phyloP scores from a whole-genome alignment of 1,140 invertebrate genomes.

The Dreissena rostriformis region DNA sequence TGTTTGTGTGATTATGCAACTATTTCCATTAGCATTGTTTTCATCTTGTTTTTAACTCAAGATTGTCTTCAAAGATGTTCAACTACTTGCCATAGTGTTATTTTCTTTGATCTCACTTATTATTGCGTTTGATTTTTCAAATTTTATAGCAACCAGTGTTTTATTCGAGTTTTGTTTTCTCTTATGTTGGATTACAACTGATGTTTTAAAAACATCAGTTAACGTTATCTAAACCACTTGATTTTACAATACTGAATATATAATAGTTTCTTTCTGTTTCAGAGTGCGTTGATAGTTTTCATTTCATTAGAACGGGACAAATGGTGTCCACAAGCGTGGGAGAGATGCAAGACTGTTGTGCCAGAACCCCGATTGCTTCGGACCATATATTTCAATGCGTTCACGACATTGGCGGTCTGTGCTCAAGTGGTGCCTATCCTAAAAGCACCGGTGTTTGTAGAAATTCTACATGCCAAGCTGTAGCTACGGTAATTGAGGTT shows the following conservation, averaged over 20 bases:
- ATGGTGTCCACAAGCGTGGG: constrained; percentile 42
- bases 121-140: no score
- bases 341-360: constrained; percentile 62
- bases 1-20: neutral
- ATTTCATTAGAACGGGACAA: constrained; percentile 48
- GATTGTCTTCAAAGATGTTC: no score
- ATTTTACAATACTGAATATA: neutral
- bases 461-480: constrained; percentile 16
- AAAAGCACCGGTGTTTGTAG: constrained; percentile 7
- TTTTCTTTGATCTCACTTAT: no score
- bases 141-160: no score
- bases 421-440: constrained; percentile 25
- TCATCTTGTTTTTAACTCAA: no score
- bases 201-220: neutral
- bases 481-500: constrained; percentile 2
- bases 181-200: neutral
- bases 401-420: constrained; percentile 42
- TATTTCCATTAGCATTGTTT: no score
- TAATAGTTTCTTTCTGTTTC: no score
- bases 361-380: neutral
- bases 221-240: no score
- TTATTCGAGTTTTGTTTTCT: no score
- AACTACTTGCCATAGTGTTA: no score
- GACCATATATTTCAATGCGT: constrained; percentile 35
- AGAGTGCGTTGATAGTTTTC: constrained; percentile 62